These are phyloP conservation scores for Hylaeus anthracinus DNA, from an alignment of 1,140 invertebrate species.

Conservation along the genomic window DNA sequence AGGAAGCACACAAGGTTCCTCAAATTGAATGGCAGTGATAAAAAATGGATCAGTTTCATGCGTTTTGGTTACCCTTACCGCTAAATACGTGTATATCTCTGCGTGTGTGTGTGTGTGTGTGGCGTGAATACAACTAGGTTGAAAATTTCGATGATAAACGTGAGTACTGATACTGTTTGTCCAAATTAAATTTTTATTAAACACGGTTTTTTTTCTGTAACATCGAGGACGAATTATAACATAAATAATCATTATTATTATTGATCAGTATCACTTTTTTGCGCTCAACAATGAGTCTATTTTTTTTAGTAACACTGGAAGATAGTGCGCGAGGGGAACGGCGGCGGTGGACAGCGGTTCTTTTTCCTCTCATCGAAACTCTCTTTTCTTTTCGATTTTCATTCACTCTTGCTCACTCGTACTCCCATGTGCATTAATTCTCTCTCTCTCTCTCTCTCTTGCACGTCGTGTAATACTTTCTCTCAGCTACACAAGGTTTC, in stretches of 20 bases:
- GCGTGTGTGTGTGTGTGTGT: not conserved
- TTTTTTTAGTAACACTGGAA: slow-evolving; percentile 78
- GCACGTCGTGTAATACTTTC: slow-evolving; percentile 45
- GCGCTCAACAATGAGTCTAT: slow-evolving; percentile 78
- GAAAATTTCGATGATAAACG: slow-evolving; percentile 50
- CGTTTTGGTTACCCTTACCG: slow-evolving; percentile 28
- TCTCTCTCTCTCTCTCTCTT: not conserved
- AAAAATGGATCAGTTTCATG: slow-evolving; percentile 43
- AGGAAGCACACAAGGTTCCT: slow-evolving; percentile 29
- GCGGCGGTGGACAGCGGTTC: slow-evolving; percentile 54
- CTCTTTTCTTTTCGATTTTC: slow-evolving; percentile 34
- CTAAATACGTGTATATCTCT: slow-evolving; percentile 4
- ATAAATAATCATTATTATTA: slow-evolving; percentile 79
- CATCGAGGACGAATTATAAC: slow-evolving; percentile 80
- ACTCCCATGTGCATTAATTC: not conserved
- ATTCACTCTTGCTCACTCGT: slow-evolving; percentile 46
- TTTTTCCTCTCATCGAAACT: slow-evolving; percentile 60
- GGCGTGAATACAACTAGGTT: slow-evolving; percentile 41
- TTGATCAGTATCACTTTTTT: slow-evolving; percentile 80
- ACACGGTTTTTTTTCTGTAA: slow-evolving; percentile 79
- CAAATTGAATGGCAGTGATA: slow-evolving; percentile 58
- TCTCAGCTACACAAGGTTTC: slow-evolving; percentile 67
- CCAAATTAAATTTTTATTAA: slow-evolving; percentile 82
- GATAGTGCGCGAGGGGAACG: slow-evolving; percentile 68
- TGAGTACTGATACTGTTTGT: slow-evolving; percentile 70